Conservation (phyloP, 1,140 invertebrate genomes). For the Bicyclus anynana region DNA sequence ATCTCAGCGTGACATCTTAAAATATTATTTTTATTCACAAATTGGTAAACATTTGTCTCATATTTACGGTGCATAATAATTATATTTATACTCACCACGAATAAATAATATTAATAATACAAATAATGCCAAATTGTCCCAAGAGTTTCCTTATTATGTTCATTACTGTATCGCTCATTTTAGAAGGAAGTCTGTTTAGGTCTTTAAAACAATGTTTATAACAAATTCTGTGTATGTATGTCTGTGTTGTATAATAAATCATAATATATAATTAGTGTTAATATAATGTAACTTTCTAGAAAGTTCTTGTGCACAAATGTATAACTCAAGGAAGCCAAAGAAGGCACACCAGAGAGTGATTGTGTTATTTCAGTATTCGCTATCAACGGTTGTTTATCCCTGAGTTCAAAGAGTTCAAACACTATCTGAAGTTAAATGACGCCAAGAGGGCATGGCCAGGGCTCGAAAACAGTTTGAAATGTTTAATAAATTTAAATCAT, state of each 20-base stretch:
- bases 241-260: no score
- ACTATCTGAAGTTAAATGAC: conserved; percentile 21
- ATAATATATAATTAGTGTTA: no score
- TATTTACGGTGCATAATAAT: neutral
- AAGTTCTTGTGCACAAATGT: no score
- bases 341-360: neutral
- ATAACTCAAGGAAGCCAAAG: no score
- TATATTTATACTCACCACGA: neutral
- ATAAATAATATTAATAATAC: neutral
- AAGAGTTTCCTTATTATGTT: neutral
- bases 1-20: no score
- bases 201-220: no score
- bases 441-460: conserved; percentile 7
- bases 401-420: conserved; percentile 24
- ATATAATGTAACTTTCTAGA: no score
- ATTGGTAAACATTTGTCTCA: neutral
- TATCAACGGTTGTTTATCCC: conserved; percentile 20
- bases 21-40: neutral
- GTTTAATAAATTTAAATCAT: neutral
- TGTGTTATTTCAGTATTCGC: conserved; percentile 1
- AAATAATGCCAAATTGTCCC: neutral
- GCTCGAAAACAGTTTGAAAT: conserved; percentile 6
- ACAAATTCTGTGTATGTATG: no score
- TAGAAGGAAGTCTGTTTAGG: neutral
- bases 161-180: neutral